Base-by-base conservation (phyloP, 1,140 invertebrate species). In the Kradibia gibbosae region DNA sequence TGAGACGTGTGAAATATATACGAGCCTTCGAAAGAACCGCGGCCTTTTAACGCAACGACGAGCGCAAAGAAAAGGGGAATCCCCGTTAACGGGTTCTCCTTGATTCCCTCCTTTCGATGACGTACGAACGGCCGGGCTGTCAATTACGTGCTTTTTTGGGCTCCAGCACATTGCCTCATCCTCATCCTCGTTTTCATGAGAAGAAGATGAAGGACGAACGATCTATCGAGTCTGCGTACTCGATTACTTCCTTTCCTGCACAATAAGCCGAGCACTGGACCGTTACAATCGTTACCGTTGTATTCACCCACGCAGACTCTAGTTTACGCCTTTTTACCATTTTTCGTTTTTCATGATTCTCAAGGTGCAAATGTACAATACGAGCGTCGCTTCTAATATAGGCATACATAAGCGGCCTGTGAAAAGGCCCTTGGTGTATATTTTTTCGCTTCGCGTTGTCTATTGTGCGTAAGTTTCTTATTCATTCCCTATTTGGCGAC, bases 71-170 rank as follows among this genome's bases (percentile, higher is more conserved):
- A 71, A n/a, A 72, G 25, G 28, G 36, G 39, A 50, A 80, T 80
- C 53, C 70, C 53, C 25, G 22, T 17, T 80, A 80, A 73, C 78
- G 53, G 31, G 22, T 39, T 67, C 7, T 67, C 62, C 17, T 39
- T 36, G 34, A 65, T 65, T 20, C 48, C 20, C n/a, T 67, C n/a
- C 62, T 17, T 17, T 36, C 65, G 67, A 72, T 73, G 39, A 65
- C 70, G 70, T 45, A 48, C n/a, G n/a, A 34, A 57, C 50, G 11
- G 22, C 25, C 8, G 55, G 11, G 5, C 55, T 80, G 67, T 71
- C 77, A 79, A 79, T 79, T 80, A 65, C 48, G 10, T 28, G 10
- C 36, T 65, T 65, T 76, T 76, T 65, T 76, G n/a, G 55, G 45
- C 22, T 39, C n/a, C 1, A n/a, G 22, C 74, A 17, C 25, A 20